phyloP scores from a whole-genome alignment of 2,888 invertebrate species.

The Noctua janthe region DNA sequence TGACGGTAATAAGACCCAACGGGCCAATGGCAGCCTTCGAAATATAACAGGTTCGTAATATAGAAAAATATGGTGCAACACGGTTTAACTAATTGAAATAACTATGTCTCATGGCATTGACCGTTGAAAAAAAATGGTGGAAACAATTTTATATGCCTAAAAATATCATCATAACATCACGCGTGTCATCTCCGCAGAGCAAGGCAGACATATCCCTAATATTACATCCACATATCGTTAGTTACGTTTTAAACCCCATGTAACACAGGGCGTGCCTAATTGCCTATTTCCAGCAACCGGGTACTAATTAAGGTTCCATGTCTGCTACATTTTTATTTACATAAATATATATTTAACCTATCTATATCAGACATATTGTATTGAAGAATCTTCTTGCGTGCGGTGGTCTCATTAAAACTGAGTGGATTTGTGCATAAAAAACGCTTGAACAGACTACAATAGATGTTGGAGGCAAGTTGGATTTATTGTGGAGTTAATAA shows the following conservation, averaged over 20 bases:
- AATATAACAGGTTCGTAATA: constrained; percentile 44
- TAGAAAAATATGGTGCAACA: constrained; percentile 60
- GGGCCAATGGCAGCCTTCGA: constrained; percentile 44
- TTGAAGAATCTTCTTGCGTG: background rate
- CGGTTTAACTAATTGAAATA: constrained; percentile 40
- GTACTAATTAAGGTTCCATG: background rate
- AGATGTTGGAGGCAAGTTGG: background rate
- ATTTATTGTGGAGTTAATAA: constrained; percentile 14
- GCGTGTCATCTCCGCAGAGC: background rate
- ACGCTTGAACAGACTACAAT: constrained; percentile 2
- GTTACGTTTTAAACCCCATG: background rate
- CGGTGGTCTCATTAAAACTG: constrained; percentile 19
- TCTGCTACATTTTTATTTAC: background rate
- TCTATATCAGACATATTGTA: constrained; percentile 15
- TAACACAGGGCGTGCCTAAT: background rate
- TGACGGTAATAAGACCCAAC: constrained; percentile 39
- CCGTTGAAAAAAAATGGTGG: constrained; percentile 31
- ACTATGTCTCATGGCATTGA: constrained; percentile 29
- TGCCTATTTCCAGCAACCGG: background rate
- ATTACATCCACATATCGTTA: background rate
- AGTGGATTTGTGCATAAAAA: constrained; percentile 15
- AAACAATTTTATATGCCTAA: constrained; percentile 35
- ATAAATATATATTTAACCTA: background rate
- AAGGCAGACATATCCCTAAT: background rate
- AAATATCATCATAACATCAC: background rate